phyloP scores from a whole-genome alignment of 2,797 vertebrate species.

The Eptatretus atami region DNA sequence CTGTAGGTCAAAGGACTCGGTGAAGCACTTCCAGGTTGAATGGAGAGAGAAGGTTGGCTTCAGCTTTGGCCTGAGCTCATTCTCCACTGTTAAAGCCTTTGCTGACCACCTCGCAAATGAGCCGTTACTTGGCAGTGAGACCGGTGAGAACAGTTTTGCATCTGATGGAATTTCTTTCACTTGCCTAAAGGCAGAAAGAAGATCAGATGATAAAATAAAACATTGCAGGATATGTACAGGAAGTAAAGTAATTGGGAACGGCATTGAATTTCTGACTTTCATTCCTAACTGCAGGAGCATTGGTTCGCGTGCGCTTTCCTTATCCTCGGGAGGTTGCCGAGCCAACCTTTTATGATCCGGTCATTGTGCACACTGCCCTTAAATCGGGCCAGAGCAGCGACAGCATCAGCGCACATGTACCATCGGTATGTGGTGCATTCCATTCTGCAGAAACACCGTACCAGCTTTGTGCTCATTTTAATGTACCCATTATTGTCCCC shows the following conservation, averaged over 20 bases:
- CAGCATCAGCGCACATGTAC: constrained; percentile 41
- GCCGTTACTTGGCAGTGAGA: constrained; percentile 64
- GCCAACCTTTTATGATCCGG: constrained; percentile 73
- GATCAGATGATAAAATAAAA: too few species aligned
- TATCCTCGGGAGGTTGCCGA: constrained; percentile 61
- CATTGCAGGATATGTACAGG: too few species aligned
- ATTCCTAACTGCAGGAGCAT: constrained; percentile 25
- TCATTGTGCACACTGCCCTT: constrained; percentile 69
- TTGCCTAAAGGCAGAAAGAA: too few species aligned
- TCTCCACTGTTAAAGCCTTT: constrained; percentile 36
- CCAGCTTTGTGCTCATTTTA: not conserved
- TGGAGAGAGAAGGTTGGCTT: constrained; percentile 20
- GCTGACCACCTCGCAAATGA: constrained; percentile 70
- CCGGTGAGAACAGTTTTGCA: constrained; percentile 22
- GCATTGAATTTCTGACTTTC: constrained; percentile 5
- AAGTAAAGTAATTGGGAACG: not conserved
- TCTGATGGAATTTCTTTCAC: not conserved
- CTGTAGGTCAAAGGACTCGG: constrained; percentile 60
- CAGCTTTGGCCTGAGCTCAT: constrained; percentile 62
- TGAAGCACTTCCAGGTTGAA: constrained; percentile 64
- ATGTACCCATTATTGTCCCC: not conserved
- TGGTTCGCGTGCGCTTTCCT: constrained; percentile 46
- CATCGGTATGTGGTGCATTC: constrained; percentile 27
- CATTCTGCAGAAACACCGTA: too few species aligned
- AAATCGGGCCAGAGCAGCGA: constrained; percentile 41